phyloP scores from a whole-genome alignment of 2,797 vertebrate genomes.

The Pseudomugil tenellus region DNA sequence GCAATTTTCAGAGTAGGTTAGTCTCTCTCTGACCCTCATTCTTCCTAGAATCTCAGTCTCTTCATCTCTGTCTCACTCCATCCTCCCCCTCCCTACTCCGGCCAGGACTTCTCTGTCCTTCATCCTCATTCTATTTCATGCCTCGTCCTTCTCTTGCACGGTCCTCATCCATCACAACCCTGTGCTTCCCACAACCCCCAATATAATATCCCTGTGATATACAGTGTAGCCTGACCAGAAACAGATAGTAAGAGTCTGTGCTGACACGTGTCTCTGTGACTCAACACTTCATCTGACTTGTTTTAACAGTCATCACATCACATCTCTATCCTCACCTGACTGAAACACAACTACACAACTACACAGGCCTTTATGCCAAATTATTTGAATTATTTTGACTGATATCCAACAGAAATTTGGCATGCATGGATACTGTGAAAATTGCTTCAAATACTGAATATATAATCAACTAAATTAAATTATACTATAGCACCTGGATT shows the following conservation, averaged over 20 bases:
- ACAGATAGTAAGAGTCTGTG: slow-evolving; percentile 50
- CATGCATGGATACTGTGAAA: slow-evolving; percentile 45
- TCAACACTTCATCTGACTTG: slow-evolving; percentile 71
- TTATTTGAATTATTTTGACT: slow-evolving; percentile 18
- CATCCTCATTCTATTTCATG: slow-evolving; percentile 83
- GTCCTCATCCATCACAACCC: slow-evolving; percentile 78
- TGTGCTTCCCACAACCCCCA: slow-evolving; percentile 17
- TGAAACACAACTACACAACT: slow-evolving; percentile 30
- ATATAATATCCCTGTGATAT: slow-evolving; percentile 24
- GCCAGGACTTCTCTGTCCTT: slow-evolving; percentile 76
- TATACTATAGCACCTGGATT: slow-evolving; percentile 21
- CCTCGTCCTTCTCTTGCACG: slow-evolving; percentile 75
- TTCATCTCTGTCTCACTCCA: slow-evolving; percentile 73
- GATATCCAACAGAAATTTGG: slow-evolving; percentile 25
- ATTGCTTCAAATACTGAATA: slow-evolving; percentile 42
- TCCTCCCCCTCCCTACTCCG: slow-evolving; percentile 44
- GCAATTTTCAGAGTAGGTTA: slow-evolving; percentile 74
- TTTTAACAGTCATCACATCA: slow-evolving; percentile 64
- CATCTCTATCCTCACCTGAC: slow-evolving; percentile 49
- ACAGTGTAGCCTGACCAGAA: slow-evolving; percentile 53
- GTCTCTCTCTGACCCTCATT: slow-evolving; percentile 76
- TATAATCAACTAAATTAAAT: slow-evolving; percentile 39
- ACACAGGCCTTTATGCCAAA: slow-evolving; percentile 42
- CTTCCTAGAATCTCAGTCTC: slow-evolving; percentile 67
- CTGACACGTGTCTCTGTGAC: slow-evolving; percentile 72